These are phyloP conservation scores for Cydia splendana DNA, from an alignment of 1,140 invertebrate species.

Conservation along the genomic window DNA sequence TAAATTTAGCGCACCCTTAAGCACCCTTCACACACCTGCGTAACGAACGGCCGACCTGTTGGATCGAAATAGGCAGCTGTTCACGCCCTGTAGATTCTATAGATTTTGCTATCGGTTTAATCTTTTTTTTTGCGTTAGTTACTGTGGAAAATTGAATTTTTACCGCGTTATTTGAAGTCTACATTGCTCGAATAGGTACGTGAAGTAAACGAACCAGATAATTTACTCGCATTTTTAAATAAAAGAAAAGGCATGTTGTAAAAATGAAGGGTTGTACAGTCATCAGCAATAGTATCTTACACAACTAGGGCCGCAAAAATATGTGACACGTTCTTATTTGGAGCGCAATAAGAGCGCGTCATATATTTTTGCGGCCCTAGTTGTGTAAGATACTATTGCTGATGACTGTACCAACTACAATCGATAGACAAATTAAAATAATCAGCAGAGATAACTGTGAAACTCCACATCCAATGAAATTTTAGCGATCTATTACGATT, in stretches of 20 bases:
- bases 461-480: too few relatives aligned
- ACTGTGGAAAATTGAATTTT: slow-evolving; percentile 7
- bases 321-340: too few relatives aligned
- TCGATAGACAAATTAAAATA: too few relatives aligned
- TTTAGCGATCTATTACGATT: too few relatives aligned
- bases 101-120: slow-evolving; percentile 17
- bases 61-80: slow-evolving; percentile 44
- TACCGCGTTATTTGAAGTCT: slow-evolving; percentile 1
- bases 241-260: background rate
- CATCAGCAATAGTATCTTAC: too few relatives aligned
- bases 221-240: background rate
- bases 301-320: too few relatives aligned
- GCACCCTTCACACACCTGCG: slow-evolving; percentile 32
- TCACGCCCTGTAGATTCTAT: slow-evolving; percentile 36
- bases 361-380: too few relatives aligned
- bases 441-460: too few relatives aligned
- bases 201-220: background rate
- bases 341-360: too few relatives aligned
- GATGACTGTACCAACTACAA: too few relatives aligned
- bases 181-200: background rate
- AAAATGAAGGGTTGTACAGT: too few relatives aligned
- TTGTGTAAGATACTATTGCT: too few relatives aligned
- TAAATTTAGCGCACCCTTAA: slow-evolving; percentile 30
- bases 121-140: slow-evolving; percentile 2
- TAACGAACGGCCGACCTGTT: slow-evolving; percentile 42